Conservation (phyloP, 2,797 vertebrate species). For the Nyctibius grandis region DNA sequence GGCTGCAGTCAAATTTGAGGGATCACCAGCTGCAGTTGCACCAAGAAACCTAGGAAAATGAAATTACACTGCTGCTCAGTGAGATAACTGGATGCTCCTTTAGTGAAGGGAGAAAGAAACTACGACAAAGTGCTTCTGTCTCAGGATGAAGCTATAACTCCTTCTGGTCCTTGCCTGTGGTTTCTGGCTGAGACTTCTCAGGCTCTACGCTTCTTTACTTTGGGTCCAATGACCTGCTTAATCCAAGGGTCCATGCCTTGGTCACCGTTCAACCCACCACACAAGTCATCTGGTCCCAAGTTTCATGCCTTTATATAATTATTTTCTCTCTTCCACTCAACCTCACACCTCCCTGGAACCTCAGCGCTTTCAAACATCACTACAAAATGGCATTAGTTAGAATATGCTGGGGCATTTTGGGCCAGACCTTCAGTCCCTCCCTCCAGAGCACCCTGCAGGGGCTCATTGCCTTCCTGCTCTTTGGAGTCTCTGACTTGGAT, state of each 20-base stretch:
- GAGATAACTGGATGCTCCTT: background rate
- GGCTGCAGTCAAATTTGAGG: background rate
- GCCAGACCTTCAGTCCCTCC: background rate
- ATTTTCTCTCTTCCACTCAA: background rate
- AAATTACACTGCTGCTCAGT: background rate
- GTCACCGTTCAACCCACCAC: background rate
- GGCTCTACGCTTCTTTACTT: background rate
- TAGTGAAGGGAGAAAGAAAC: background rate
- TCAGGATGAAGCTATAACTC: background rate
- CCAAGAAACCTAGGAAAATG: background rate
- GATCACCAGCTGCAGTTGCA: background rate
- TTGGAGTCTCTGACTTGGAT: background rate
- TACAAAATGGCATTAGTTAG: background rate
- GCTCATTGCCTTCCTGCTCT: background rate
- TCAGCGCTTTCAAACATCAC: background rate
- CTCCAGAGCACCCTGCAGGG: background rate
- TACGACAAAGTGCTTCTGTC: background rate
- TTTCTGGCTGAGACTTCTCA: background rate
- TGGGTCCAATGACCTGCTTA: background rate
- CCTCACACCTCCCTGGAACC: accelerated
- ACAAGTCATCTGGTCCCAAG: background rate
- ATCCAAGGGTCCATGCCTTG: background rate
- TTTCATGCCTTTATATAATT: background rate
- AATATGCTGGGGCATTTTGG: background rate
- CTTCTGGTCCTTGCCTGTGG: background rate